Base-by-base conservation (phyloP, 1,140 invertebrate species). In the Cardiocondyla obscurior region DNA sequence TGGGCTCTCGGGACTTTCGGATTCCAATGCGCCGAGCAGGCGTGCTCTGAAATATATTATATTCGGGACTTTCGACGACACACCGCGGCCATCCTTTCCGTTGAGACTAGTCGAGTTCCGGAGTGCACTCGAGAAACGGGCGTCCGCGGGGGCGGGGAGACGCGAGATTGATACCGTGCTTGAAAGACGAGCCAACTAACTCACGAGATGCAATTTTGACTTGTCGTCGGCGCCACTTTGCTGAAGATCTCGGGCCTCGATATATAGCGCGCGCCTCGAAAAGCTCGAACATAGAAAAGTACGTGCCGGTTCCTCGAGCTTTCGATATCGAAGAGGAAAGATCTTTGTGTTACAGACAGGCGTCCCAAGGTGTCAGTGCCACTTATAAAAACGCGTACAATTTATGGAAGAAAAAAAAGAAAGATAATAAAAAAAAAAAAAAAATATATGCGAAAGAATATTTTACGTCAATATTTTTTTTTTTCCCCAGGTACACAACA, bases 161-260 rank as follows among this genome's bases (percentile, higher is more conserved):
- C 89, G 81, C 86, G 82, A 85, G 90, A 90, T 90, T 90, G 87
- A 90, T 90, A 90, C 51, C 84, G 86, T 84, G 76, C 72, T 83
- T 51, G 39, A 58, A 51, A 83, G 58, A 79, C 49, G 64, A 72
- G 64, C 55, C 49, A 36, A 33, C 72, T 62, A 46, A 28, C 74
- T 65, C 44, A 44, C 30, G 74, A 67, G 46, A 79, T 25, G 46
- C 62, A 69, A 79, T 79, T 79, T 69, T 69, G 46, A 64, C 62
- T 67, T 33, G 74, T 77, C 58, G 44, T 67, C 62, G 33, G 33
- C 33, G 22, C 62, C 46, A 79, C 74, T 79, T 69, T 10, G 74
- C 30, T 19, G 73, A 0, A 53, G 74, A 55, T 28, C 72, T 76
- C 55, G 55, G n/a, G 10, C 46, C 22, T 28, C 60, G 44, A 46